Evolutionary conservation across 1,140 invertebrate species (phyloP).

Genomic region (Nautilus pompilius): DNA sequence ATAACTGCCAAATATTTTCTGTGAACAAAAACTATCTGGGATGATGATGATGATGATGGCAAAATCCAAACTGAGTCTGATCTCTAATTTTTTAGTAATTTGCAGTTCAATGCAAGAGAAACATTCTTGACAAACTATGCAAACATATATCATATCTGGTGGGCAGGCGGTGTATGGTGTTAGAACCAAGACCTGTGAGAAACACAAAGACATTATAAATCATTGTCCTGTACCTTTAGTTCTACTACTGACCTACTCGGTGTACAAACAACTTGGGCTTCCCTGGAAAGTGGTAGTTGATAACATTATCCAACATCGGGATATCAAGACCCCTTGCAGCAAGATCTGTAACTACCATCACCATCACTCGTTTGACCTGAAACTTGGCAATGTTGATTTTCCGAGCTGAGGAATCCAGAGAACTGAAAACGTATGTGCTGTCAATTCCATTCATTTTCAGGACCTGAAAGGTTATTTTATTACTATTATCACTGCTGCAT

Average conservation of each 20-base stretch:
- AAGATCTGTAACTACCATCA: constrained; percentile 92
- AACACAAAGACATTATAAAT: neutral
- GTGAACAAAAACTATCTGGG: no score
- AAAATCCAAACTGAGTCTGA: no score
- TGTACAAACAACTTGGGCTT: constrained; percentile 98
- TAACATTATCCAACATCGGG: constrained; percentile 91
- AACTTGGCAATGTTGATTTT: constrained; percentile 96
- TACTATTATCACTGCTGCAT: no score
- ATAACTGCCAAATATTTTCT: no score
- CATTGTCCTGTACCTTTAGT: no score
- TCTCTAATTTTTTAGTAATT: no score
- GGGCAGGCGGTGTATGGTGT: no score
- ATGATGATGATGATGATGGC: no score
- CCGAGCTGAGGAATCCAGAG: constrained; percentile 88
- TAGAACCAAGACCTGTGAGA: neutral
- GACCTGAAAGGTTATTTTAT: constrained; percentile 68
- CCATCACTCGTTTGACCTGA: constrained; percentile 61
- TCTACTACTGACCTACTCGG: constrained; percentile 79
- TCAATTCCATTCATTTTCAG: constrained; percentile 74
- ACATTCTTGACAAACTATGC: no score
- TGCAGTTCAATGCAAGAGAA: no score
- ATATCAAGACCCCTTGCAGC: constrained; percentile 97
- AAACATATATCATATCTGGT: no score
- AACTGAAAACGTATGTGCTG: constrained; percentile 90
- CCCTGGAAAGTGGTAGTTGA: constrained; percentile 96